Evolutionary conservation across 2,113 vertebrate species (phyloP).

Genomic region (Apteryx mantelli): DNA sequence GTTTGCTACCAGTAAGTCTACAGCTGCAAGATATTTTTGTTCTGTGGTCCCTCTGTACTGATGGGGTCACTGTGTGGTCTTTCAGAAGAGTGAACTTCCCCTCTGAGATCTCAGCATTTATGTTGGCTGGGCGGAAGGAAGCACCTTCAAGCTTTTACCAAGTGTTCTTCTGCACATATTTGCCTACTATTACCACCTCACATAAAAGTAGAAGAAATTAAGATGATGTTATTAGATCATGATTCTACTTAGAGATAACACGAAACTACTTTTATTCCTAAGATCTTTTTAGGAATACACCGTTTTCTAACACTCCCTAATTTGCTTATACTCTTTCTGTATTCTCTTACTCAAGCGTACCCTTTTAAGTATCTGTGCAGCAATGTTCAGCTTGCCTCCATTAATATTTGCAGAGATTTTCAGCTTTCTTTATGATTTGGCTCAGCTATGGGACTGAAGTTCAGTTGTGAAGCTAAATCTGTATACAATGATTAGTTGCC

Average conservation of each 20-base stretch:
- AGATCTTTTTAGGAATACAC: not conserved
- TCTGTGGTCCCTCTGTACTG: not conserved
- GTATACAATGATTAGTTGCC: not conserved
- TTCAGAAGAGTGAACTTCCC: not conserved
- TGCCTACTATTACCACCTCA: not conserved
- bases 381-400: not conserved
- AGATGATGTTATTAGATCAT: not conserved
- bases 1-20: not conserved
- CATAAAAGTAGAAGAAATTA: not conserved
- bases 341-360: not conserved
- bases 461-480: not conserved
- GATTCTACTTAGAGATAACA: not conserved
- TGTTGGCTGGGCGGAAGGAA: not conserved
- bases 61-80: not conserved
- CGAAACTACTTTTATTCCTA: not conserved
- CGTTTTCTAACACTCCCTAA: not conserved
- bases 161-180: not conserved
- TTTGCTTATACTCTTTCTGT: not conserved
- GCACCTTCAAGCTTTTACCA: not conserved
- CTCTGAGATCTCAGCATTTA: not conserved
- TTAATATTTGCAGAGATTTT: not conserved
- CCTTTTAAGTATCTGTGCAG: not conserved
- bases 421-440: rapidly evolving
- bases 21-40: not conserved
- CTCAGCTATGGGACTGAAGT: not conserved